Evolutionary conservation across 2,113 vertebrate species (phyloP), one percentile per base, ranked within the genome.

Genomic region (Cyprichromis sp.): DNA sequence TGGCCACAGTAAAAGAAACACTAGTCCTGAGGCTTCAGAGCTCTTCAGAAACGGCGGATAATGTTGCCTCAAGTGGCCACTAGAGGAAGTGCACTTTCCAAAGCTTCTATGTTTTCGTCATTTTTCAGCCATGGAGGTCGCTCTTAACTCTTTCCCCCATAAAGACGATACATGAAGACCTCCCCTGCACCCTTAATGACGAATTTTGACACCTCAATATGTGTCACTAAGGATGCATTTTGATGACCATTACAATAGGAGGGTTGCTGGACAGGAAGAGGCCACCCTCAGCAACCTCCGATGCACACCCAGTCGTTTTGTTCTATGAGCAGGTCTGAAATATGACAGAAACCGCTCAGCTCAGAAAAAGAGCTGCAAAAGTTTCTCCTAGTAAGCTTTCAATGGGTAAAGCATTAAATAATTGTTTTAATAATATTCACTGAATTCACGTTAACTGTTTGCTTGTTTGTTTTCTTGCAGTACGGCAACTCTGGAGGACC

Each of bases 401-500:
- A 13, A 21, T 38, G 19, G 61, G 61, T 38, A n/a, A 66, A 38
- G 31, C 31, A n/a, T 36, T n/a, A 38, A n/a, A 66, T 38, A 38
- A 21, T 38, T 0, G 7, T 21, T 68, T 68, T 68, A 1, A 21
- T 68, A 68, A 38, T 68, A 68, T 4, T 19, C 19, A 21, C 34
- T 38, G 34, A 68, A 68, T 38, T 38, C 61, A 38, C 0, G 0
- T 66, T 66, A 66, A 13, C 34, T 21, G 6, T 85, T 61, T 87
- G 80, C 84, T 93, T 96, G 4, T 84, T 38, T 91, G 86, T 88
- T 94, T 68, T 91, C 79, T 96, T 96, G 85, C 97, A 99, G 99
- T 99, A 98, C 19, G 99, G 99, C 54, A 99, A 99, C 94, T 99
- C 99, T 0, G 99, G 99, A 95, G 99, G 99, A 53, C 99, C 99